Evolutionary conservation across 1,140 invertebrate genomes (phyloP).

Genomic region (Neelides sp.): DNA sequence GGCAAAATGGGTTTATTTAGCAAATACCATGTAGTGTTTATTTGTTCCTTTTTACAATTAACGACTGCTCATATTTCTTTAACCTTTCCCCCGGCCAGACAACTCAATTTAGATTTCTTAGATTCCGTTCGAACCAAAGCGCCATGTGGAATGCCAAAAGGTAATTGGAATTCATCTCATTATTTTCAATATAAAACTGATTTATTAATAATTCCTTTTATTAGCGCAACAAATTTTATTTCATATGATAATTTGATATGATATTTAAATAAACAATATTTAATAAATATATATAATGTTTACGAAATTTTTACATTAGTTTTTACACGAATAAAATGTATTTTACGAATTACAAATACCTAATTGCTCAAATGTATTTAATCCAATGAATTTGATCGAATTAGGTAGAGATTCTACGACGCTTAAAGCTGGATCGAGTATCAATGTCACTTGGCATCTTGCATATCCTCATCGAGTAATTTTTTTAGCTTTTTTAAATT

Average conservation of each 20-base stretch:
- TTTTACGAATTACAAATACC: too few relatives aligned
- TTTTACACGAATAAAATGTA: too few relatives aligned
- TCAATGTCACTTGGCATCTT: slow-evolving; percentile 86
- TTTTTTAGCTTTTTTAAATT: slow-evolving; percentile 29
- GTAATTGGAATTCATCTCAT: slow-evolving; percentile 40
- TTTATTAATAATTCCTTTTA: slow-evolving; percentile 29
- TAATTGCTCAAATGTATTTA: too few relatives aligned
- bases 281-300: too few relatives aligned
- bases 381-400: too few relatives aligned
- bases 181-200: neutral
- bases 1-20: too few relatives aligned
- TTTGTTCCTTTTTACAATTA: neutral
- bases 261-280: too few relatives aligned
- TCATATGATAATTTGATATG: too few relatives aligned
- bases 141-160: slow-evolving; percentile 90
- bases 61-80: slow-evolving; percentile 55
- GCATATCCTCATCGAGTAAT: slow-evolving; percentile 82
- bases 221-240: too few relatives aligned
- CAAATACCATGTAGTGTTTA: too few relatives aligned
- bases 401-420: slow-evolving; percentile 65
- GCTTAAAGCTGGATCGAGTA: slow-evolving; percentile 59
- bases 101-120: slow-evolving; percentile 82
- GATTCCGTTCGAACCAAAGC: slow-evolving; percentile 75
- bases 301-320: too few relatives aligned
- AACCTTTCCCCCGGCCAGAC: slow-evolving; percentile 66